phyloP scores from a whole-genome alignment of 2,888 invertebrate genomes.

The Cheiracanthium punctorium region DNA sequence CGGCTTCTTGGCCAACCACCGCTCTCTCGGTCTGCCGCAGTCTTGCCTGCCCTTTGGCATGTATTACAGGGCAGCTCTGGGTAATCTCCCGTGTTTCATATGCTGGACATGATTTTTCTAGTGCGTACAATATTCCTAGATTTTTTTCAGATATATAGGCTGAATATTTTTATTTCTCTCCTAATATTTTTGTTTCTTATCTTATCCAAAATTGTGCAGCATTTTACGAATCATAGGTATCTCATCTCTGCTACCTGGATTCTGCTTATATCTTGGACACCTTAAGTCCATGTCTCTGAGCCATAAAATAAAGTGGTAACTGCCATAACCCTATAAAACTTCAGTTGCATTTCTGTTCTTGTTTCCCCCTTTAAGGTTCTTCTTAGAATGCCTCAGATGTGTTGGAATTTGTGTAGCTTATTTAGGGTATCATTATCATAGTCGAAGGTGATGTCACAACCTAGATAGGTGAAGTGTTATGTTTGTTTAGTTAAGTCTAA shows the following conservation, averaged over 20 bases:
- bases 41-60: too few species aligned
- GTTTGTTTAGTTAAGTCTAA: too few species aligned
- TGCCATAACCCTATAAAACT: not conserved
- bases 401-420: not conserved
- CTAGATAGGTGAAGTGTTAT: slow-evolving; percentile 3
- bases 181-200: not conserved
- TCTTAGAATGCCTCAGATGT: not conserved
- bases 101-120: not conserved
- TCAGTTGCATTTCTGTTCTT: not conserved
- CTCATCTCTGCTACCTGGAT: not conserved
- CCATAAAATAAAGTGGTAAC: too few species aligned
- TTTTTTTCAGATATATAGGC: not conserved
- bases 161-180: not conserved
- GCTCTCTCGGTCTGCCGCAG: too few species aligned
- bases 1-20: too few species aligned
- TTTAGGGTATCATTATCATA: not conserved
- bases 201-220: not conserved
- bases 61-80: too few species aligned
- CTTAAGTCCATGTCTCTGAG: not conserved
- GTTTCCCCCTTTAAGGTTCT: not conserved
- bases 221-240: not conserved
- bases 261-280: not conserved
- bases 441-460: not conserved
- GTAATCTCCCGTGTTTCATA: too few species aligned
- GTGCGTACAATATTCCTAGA: not conserved